phyloP scores from a whole-genome alignment of 2,888 invertebrate genomes.

The Leptopilina myrica region DNA sequence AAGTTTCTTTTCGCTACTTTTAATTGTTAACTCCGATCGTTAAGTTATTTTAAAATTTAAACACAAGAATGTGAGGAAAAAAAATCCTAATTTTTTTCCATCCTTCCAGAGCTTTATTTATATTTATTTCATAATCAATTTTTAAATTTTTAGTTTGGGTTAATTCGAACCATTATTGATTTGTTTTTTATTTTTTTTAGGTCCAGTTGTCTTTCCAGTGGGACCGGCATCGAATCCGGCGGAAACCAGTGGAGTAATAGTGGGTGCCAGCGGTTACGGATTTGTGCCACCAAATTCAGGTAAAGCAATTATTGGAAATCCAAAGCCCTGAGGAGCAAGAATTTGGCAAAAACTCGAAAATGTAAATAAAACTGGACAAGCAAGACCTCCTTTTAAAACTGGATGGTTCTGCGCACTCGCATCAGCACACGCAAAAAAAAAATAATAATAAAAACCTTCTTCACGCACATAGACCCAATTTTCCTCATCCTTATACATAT shows the following conservation, averaged over 20 bases:
- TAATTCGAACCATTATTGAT: no score
- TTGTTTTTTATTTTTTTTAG: conserved; percentile 75
- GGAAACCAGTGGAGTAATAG: conserved; percentile 88
- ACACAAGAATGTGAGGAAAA: no score
- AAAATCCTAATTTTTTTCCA: no score
- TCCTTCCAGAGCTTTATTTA: no score
- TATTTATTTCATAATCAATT: no score
- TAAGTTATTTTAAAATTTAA: no score
- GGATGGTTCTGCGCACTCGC: conserved; percentile 28
- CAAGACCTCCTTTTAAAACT: conserved; percentile 21
- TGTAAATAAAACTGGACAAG: conserved; percentile 38
- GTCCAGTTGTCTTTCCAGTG: conserved; percentile 88
- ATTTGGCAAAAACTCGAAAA: conserved; percentile 2
- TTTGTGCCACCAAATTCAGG: conserved; percentile 88
- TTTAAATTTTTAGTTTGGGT: no score
- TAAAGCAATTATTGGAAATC: conserved; percentile 73
- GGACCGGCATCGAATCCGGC: conserved; percentile 82
- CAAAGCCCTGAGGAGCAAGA: conserved; percentile 69
- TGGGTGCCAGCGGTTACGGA: conserved; percentile 90
- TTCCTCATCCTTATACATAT: not conserved
- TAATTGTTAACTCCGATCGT: no score
- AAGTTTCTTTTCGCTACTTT: no score
- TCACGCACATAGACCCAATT: not conserved
- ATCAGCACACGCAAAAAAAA: conserved; percentile 18
- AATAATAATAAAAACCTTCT: not conserved